phyloP scores from a whole-genome alignment of 53 echinoderm and acorn worm species.

The Temnopleurus reevesii region DNA sequence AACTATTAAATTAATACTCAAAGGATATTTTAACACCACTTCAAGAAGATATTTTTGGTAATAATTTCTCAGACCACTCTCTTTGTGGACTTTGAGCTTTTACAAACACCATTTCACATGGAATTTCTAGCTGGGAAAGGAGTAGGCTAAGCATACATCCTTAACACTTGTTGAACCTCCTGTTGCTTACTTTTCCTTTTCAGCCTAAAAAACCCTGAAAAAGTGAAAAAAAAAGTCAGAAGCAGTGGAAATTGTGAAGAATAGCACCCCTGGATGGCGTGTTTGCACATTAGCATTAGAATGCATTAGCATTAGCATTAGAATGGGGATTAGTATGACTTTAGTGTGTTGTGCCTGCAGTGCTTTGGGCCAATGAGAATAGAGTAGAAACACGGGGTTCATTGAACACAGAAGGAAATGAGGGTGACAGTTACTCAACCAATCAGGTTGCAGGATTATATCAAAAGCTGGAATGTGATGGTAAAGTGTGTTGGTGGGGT shows the following conservation, averaged over 20 bases:
- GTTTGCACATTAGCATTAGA: conserved; percentile 35
- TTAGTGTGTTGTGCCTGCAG: neutral
- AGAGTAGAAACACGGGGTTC: conserved; percentile 33
- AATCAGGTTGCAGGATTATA: neutral
- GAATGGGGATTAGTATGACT: conserved; percentile 33
- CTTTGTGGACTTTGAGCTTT: too few species aligned
- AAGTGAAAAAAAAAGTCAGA: neutral
- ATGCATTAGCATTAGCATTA: conserved; percentile 29
- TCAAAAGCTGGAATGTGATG: neutral
- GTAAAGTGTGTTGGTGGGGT: neutral
- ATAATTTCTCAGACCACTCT: too few species aligned
- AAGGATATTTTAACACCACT: too few species aligned
- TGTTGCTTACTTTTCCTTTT: neutral
- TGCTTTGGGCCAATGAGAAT: neutral
- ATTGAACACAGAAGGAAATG: conserved; percentile 18
- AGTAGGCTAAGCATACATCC: neutral
- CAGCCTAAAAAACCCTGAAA: too few species aligned
- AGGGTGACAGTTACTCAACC: neutral
- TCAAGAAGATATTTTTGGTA: too few species aligned
- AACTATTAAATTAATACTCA: too few species aligned
- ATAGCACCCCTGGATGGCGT: neutral
- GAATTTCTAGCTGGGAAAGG: too few species aligned
- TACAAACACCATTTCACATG: too few species aligned
- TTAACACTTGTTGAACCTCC: neutral
- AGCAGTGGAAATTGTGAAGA: neutral